A percentile compares a stretch with the other conserved stretches of the same genome.
Evolutionary conservation across 2,113 vertebrate genomes (phyloP).

Genomic region (Scopus umbretta): DNA sequence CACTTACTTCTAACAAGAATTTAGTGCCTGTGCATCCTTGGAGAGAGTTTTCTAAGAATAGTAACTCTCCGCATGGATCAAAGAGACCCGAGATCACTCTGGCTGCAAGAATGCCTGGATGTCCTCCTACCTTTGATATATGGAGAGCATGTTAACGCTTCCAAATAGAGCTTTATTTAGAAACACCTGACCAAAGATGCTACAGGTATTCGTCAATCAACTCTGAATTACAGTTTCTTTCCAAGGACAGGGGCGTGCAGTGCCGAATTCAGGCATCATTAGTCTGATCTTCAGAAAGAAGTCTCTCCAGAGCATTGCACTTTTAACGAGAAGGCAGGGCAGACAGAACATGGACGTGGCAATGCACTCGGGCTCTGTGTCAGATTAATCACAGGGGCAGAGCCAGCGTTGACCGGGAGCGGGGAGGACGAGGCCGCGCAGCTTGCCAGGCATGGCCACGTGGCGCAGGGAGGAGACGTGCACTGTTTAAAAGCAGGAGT

Average conservation of each 20-base stretch:
- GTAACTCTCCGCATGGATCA: neutral
- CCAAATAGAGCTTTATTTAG: neutral
- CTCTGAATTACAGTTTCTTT: neutral
- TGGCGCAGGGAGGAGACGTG: rapidly evolving
- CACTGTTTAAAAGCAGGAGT: neutral
- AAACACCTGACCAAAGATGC: neutral
- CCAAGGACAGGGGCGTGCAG: rapidly evolving
- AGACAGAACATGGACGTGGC: neutral
- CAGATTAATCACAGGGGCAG: neutral
- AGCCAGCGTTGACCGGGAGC: rapidly evolving
- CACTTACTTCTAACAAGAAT: neutral
- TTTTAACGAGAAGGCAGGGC: neutral
- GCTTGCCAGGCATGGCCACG: neutral
- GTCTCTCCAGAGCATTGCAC: neutral
- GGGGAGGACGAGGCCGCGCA: neutral
- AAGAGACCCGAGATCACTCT: neutral
- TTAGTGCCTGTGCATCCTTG: neutral
- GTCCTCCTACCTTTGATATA: neutral
- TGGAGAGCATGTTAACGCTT: neutral
- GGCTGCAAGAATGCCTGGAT: neutral
- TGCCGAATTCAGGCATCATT: neutral
- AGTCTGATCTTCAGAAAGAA: neutral
- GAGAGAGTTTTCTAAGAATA: neutral
- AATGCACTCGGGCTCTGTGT: neutral
- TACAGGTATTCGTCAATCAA: neutral